Percentiles rank a stretch among this genome's conserved stretches.
Evolutionary conservation across 2,888 invertebrate species (phyloP).

Genomic region (Sesia apiformis): DNA sequence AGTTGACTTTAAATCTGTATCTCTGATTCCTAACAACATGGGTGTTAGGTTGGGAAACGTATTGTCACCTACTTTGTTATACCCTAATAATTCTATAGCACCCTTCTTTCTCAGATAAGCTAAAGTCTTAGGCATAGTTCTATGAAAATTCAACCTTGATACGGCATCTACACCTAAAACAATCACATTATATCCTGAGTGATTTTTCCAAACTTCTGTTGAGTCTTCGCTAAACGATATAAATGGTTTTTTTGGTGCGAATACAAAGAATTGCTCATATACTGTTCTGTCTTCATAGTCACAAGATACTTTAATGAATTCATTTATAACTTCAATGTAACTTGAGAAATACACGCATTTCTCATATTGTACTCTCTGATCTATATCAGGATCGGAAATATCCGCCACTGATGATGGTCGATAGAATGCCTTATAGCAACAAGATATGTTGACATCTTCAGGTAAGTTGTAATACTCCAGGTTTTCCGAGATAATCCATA

Average conservation of each 20-base stretch:
- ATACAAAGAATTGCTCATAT: constrained; percentile 81
- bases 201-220: constrained; percentile 21
- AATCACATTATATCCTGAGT: constrained; percentile 78
- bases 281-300: constrained; percentile 49
- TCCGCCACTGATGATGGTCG: constrained; percentile 62
- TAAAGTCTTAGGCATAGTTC: constrained; percentile 86
- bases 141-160: constrained; percentile 87
- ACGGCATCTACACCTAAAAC: constrained; percentile 90
- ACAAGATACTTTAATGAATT: constrained; percentile 82
- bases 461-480: constrained; percentile 64
- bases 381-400: constrained; percentile 52
- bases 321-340: constrained; percentile 61
- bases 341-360: constrained; percentile 64
- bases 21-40: constrained; percentile 81
- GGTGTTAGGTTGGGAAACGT: constrained; percentile 94
- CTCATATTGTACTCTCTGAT: constrained; percentile 63
- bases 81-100: constrained; percentile 87
- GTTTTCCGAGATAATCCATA: constrained; percentile 68
- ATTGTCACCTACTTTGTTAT: constrained; percentile 95
- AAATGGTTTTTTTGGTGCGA: constrained; percentile 65
- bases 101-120: constrained; percentile 75
- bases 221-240: constrained; percentile 19
- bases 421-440: constrained; percentile 77
- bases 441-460: constrained; percentile 55
- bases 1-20: constrained; percentile 75